Percentiles rank a stretch among this genome's conserved stretches.
These are phyloP conservation scores for Gambusia yucatana DNA, from an alignment of 2,797 vertebrate genomes.

Conservation along the genomic window DNA sequence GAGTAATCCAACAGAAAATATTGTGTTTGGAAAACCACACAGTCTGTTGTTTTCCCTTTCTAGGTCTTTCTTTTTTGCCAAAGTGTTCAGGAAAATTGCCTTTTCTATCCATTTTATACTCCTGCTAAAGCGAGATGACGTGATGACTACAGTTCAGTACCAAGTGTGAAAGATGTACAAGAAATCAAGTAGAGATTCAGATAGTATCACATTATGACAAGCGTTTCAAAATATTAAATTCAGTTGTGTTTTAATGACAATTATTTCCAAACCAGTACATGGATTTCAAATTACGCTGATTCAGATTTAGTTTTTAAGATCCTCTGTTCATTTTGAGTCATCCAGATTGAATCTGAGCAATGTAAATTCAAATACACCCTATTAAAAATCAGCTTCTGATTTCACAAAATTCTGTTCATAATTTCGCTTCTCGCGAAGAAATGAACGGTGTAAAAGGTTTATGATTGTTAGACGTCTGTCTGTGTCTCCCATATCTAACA, in stretches of 20 bases:
- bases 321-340: background rate
- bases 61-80: slow-evolving; percentile 15
- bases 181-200: background rate
- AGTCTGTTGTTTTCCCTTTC: slow-evolving; percentile 31
- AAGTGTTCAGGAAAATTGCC: background rate
- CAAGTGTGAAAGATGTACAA: background rate
- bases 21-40: slow-evolving; percentile 41
- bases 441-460: too few species aligned
- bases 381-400: too few species aligned
- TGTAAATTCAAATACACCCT: background rate
- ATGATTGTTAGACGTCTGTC: too few species aligned
- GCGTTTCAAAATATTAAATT: background rate
- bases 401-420: too few species aligned
- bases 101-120: slow-evolving; percentile 1
- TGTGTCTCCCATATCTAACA: too few species aligned
- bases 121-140: slow-evolving; percentile 2
- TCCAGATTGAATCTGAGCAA: background rate
- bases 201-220: background rate
- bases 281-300: background rate
- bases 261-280: background rate
- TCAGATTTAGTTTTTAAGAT: background rate
- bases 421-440: too few species aligned
- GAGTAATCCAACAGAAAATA: slow-evolving; percentile 35
- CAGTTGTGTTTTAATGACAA: background rate
- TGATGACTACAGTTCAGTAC: background rate